Evolutionary conservation across 2,113 vertebrate genomes (phyloP).

Genomic region (Hylia prasina): DNA sequence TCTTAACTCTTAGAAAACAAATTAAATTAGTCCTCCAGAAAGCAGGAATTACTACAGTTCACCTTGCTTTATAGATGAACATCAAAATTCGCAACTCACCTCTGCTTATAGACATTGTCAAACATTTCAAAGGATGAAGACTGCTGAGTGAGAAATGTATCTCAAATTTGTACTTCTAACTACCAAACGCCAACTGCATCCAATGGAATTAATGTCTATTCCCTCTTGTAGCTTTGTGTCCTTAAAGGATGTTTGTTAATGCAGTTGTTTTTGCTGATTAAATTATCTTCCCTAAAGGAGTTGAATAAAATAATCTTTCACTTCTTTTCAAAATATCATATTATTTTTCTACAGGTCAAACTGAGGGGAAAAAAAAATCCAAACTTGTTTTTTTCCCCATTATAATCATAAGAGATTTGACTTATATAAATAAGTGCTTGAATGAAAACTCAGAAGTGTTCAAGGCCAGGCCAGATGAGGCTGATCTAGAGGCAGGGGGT

Average conservation of each 20-base stretch:
- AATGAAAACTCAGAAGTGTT: neutral
- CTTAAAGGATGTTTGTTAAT: neutral
- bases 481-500: neutral
- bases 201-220: neutral
- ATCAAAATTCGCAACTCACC: neutral
- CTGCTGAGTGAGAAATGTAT: neutral
- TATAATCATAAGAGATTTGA: neutral
- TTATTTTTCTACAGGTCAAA: neutral
- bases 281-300: neutral
- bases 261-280: neutral
- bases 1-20: neutral
- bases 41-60: neutral
- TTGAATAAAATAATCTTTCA: neutral
- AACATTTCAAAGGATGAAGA: neutral
- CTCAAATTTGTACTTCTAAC: neutral
- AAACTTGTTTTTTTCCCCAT: neutral
- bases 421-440: neutral
- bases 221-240: neutral
- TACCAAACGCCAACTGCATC: neutral
- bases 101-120: neutral
- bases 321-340: neutral
- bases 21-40: neutral
- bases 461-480: neutral
- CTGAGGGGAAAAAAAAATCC: rapidly evolving
- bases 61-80: neutral